Base-by-base conservation (phyloP, 1,140 invertebrate species). In the Ceratosolen solmsi region DNA sequence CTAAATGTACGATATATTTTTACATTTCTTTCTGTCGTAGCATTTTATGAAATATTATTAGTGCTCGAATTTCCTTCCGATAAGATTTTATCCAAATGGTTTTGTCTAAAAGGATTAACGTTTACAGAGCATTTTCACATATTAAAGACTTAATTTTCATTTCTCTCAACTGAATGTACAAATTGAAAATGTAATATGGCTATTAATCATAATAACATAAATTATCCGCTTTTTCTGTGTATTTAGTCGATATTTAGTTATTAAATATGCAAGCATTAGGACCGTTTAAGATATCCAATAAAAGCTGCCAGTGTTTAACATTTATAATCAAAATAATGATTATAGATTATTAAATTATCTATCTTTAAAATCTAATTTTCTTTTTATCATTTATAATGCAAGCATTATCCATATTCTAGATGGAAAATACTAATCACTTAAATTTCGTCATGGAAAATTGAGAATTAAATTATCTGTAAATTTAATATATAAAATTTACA, bases 31-130 rank as follows among this genome's bases (percentile, higher is more conserved):
- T 65, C 56, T 25, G 41, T 20, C 5, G 9, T 51, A 9, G 41
- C 25, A 75, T 81, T 81, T 27, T 20, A 75, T 27, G 27, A 74
- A 80, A 68, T 81, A 81, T 81, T 81, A 81, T 81, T 30, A 68
- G 72, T 25, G 30, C 33, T 22, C 41, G 22, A 17, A 17, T 30
- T 80, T 79, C 65, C 25, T 49, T 73, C 30, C 41, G 79, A 51
- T 80, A 60, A 63, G 65, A 0, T 79, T 79, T 79, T 38, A 63
- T 77, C 17, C 51, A 60, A 60, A 63, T 63, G 17, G 27, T 51
- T 68, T 79, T 22, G n/a, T n/a, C 25, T 79, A 38, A 71, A 46
- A 68, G 49, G 13, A 68, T 30, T 11, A 25, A 65, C 60, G 65
- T 38, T 51, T 78, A 46, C 33, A 54, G 15, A 20, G n/a, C 27